Base-by-base conservation (phyloP, 1,140 invertebrate species). In the Diachasma alloeum region DNA sequence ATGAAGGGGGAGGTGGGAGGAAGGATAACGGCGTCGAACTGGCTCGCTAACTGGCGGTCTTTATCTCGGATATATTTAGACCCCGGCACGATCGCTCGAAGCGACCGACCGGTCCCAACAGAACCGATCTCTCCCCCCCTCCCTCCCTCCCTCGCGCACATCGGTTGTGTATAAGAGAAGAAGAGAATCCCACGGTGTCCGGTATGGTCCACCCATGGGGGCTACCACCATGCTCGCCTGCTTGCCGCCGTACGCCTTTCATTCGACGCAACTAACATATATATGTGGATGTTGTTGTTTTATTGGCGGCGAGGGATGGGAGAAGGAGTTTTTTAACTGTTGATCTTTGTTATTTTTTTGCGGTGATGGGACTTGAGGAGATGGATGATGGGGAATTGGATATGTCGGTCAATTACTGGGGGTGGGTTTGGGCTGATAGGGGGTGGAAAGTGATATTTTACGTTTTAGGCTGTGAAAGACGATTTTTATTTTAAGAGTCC, bases 31-130 rank as follows among this genome's bases (percentile, higher is more conserved):
- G 78, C 78, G 78, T 72, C 72, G 78, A 76, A 77, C 72, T 70
- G 75, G 72, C 75, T 78, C 77, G 75, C 78, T 79, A 79, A 79
- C 78, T 79, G 78, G 78, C 78, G 75, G 78, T 79, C 72, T 79
- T 79, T 79, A 79, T 79, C 78, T 79, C 75, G 75, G 78, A 79
- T 79, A 79, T 79, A 79, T 79, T 79, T 79, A 79, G 78, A 66
- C 75, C 75, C 68, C 59, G 36, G 67, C 44, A 71, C 72, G 75
- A 79, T 79, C 72, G 75, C 75, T 76, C 66, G 74, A 74, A 79
- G 63, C 78, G 72, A 77, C 15, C 56, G 78, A 79, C 78, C 78
- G 75, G 78, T 79, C 74, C 22, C 24, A 26, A n/a, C 59, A 68
- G 70, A 68, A 77, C 59, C 72, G 75, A 79, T 77, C 78, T 72